Base-by-base conservation (phyloP, 92 coral and sea anemone species). In the Phenganax stokvisi region DNA sequence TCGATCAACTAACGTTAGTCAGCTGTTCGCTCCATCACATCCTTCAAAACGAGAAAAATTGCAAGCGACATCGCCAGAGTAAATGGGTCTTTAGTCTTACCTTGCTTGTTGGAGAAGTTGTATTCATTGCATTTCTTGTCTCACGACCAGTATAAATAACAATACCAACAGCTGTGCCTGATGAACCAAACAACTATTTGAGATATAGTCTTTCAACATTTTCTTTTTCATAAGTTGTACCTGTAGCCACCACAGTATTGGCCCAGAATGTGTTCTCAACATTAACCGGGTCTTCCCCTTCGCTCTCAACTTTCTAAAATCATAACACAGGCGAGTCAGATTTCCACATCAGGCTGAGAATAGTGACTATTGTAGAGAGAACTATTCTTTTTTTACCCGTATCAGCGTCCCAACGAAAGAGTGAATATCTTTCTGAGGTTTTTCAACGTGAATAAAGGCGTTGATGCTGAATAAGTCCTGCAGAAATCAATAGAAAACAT, bases 221-320 rank as follows among this genome's bases (percentile, higher is more conserved):
- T 37, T 37, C 47, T 0, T 37, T 37, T 37, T 0, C 0, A 2
- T 0, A 37, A 37, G 30, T 67, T 60, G 10, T 65, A 91, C 97
- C 97, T 54, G 99, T 92, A 15, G 99, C 99, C 27, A 96, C 89
- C 3, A 96, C 97, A 0, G 99, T 92, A 86, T 96, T 92, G 20
- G 99, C 91, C 99, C 99, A 96, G 76, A 96, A 79, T 1, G 99
- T 96, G 74, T 96, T 92, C 79, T 96, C 99, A n/a, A 91, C 83
- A 72, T 89, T 92, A 25, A 96, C 84, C 3, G 99, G 97, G 72
- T 88, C 87, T 85, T 96, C 96, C 9, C 92, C 86, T 66, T 93
- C 83, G 25, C 92, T 93, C 16, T 97, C 98, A 77, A 89, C 98
- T 54, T 93, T 89, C 97, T 93, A 77, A 15, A 58, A 76, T 27